Evolutionary conservation across 64 coral and sea anemone species (phyloP).

Genomic region (Astreopora myriophthalma): DNA sequence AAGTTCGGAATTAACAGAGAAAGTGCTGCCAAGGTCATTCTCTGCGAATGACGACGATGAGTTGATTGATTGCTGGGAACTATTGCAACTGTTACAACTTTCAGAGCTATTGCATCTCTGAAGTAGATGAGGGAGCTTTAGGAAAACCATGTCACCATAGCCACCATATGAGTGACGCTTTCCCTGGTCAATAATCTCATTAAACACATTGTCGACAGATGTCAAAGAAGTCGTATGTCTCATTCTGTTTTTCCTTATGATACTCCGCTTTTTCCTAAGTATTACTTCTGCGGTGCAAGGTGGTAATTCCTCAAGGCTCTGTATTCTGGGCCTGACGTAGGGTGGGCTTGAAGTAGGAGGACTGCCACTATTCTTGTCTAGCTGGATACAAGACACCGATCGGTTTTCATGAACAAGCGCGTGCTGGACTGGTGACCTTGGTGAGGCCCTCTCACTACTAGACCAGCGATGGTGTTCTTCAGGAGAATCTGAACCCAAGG

Average conservation of each 20-base stretch:
- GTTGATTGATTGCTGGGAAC: conserved; percentile 32
- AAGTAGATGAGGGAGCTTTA: neutral
- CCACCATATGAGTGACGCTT: conserved; percentile 61
- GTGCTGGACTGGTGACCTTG: conserved; percentile 2
- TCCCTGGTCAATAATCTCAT: neutral
- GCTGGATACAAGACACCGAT: conserved; percentile 2
- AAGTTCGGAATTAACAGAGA: neutral
- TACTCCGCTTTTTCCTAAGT: conserved; percentile 50
- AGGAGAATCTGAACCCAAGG: neutral
- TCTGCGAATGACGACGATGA: neutral
- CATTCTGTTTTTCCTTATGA: conserved; percentile 22
- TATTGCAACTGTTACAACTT: conserved; percentile 26
- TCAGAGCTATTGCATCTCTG: neutral
- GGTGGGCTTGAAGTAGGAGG: conserved; percentile 3
- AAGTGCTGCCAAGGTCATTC: conserved; percentile 18
- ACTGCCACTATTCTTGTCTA: conserved; percentile 9
- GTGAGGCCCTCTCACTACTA: neutral
- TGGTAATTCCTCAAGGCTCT: conserved; percentile 63
- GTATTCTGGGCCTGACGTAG: conserved; percentile 57
- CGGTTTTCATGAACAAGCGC: neutral
- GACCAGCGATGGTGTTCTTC: neutral
- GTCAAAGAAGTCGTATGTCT: conserved; percentile 34
- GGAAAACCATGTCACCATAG: neutral
- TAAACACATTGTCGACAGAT: conserved; percentile 5
- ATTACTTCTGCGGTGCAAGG: conserved; percentile 49